These are phyloP conservation scores for Coenonympha glycerion DNA, from an alignment of 2,888 invertebrate genomes.

Conservation along the genomic window DNA sequence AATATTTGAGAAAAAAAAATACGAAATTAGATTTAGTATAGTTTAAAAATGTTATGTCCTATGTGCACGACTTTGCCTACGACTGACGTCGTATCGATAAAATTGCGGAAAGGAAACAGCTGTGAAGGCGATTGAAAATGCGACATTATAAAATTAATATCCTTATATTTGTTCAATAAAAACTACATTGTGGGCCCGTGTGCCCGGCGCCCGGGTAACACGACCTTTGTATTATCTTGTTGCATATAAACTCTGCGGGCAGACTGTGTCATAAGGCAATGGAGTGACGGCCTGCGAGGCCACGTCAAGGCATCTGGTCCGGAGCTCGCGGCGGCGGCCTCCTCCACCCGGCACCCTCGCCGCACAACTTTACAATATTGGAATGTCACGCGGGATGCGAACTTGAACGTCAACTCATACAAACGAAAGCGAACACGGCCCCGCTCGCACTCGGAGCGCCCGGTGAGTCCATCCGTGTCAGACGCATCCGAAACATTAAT, in stretches of 20 bases:
- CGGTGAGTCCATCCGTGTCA: constrained; percentile 46
- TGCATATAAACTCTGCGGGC: constrained; percentile 76
- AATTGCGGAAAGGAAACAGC: background rate
- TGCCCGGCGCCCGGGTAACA: constrained; percentile 75
- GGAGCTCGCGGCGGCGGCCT: constrained; percentile 38
- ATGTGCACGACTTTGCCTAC: too few relatives aligned
- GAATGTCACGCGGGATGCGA: constrained; percentile 74
- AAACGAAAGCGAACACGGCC: constrained; percentile 63
- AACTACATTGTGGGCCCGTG: constrained; percentile 76
- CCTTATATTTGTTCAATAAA: constrained; percentile 77
- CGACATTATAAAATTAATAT: constrained; percentile 76
- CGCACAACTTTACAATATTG: constrained; percentile 66
- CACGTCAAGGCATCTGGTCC: constrained; percentile 62
- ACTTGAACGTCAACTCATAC: constrained; percentile 57
- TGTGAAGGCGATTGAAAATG: constrained; percentile 45
- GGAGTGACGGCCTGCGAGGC: constrained; percentile 47
- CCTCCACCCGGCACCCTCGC: constrained; percentile 40
- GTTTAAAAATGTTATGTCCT: too few relatives aligned
- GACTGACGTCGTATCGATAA: too few relatives aligned
- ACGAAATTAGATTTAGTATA: too few relatives aligned
- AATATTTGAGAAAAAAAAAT: too few relatives aligned
- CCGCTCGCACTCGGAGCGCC: constrained; percentile 47
- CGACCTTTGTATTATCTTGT: constrained; percentile 75
- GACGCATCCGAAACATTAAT: constrained; percentile 56
- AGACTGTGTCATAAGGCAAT: constrained; percentile 76